Base-by-base conservation (phyloP, 2,113 vertebrate genomes). In the western clawed frog (Xenopus tropicalis) region DNA sequence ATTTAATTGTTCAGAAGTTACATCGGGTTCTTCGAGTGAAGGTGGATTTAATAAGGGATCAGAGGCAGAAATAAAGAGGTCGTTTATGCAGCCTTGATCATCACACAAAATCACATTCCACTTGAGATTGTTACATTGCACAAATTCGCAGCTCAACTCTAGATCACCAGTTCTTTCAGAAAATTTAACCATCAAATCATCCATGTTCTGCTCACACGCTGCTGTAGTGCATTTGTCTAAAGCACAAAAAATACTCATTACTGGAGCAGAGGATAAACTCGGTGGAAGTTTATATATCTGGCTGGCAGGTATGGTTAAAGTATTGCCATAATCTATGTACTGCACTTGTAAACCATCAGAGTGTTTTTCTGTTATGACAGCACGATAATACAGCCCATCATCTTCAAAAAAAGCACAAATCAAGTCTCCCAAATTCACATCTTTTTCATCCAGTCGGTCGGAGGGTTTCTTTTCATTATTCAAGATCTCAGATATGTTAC, bases 321-420 rank as follows among this genome's bases (percentile, higher is more conserved):
- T 85, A 59, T 98, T 97, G 69, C 97, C 96, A 82, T 95, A 99
- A 84, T 98, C 97, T 78, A 98, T 86, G 80, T 95, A 98, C 59
- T 93, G 91, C 1, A 98, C 79, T 8, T 83, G 80, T 0, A 44
- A 78, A 9, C 72, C 66, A 29, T 78, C 62, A 3, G 51, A 66
- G 7, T 75, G 77, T 19, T 84, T 85, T 70, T 91, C 86, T 78
- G 37, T 85, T 2, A 99, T 82, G 65, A 90, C 85, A 52, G 94
- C 96, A 64, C 96, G 88, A 77, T 98, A 98, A 91, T 91, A 94
- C 4, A 90, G 88, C 16, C 65, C 83, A 75, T 98, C 96, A 23
- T 92, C 93, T 48, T 88, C 79, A 72, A 94, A 99, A 78, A 89
- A 61, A 37, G 94, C 94, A 82, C 89, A 87, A 58, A 97, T 85